Percentiles rank a stretch among this genome's conserved stretches.
These are phyloP conservation scores for Rhamnusium bicolor DNA, from an alignment of 2,888 invertebrate species.

Conservation along the genomic window DNA sequence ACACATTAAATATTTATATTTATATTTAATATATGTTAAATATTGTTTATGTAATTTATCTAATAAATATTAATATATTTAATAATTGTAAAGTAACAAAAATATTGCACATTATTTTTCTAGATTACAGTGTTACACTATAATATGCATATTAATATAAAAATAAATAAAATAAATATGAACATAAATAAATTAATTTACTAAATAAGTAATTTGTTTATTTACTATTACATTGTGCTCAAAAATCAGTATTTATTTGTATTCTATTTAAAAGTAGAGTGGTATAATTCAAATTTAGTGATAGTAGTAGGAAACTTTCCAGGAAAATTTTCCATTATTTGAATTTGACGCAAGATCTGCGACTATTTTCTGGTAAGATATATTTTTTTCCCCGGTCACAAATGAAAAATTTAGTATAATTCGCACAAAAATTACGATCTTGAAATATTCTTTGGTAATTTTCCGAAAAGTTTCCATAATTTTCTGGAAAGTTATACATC, in stretches of 20 bases:
- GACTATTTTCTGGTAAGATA: too few species aligned
- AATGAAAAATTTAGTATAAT: too few species aligned
- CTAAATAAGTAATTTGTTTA: neutral
- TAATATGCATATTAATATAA: neutral
- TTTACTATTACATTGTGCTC: neutral
- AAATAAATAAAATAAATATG: conserved; percentile 5
- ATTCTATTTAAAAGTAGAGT: neutral
- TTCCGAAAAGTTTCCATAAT: too few species aligned
- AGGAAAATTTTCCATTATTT: too few species aligned
- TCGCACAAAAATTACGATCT: too few species aligned
- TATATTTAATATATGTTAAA: conserved; percentile 1
- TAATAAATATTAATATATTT: neutral
- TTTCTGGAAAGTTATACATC: too few species aligned
- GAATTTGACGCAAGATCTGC: too few species aligned
- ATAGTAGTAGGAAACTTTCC: too few species aligned
- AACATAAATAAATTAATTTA: neutral
- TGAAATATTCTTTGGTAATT: too few species aligned
- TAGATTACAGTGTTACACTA: neutral
- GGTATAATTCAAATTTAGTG: neutral
- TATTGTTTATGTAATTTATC: neutral
- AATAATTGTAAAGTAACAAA: conserved; percentile 1
- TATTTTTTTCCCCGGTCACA: too few species aligned
- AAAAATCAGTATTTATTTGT: neutral
- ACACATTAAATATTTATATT: neutral
- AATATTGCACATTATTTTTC: conserved; percentile 12